Base-by-base conservation (phyloP, 35 echinoderm and acorn worm species). In the Amphiura filiformis region DNA sequence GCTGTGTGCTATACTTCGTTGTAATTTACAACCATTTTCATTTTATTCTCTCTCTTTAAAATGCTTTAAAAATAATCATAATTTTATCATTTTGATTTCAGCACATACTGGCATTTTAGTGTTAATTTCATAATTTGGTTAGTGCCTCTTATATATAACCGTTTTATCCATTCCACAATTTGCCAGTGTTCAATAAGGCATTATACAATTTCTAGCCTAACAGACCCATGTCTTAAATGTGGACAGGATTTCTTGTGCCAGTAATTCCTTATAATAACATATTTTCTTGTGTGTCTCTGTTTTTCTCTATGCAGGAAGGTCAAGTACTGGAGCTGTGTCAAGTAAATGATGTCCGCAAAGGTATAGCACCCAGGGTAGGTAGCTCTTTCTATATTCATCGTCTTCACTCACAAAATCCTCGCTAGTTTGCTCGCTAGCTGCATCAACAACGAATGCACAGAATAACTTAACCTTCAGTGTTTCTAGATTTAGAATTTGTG, bases 331-430 rank as follows among this genome's bases (percentile, higher is more conserved):
- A 97, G 56, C 82, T 97, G 37, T 97, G 92, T 82, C 95, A 97
- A 76, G 88, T 97, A 80, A 97, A 93, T 86, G 95, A 97, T 80
- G 89, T 97, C 76, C 85, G 95, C 33, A 97, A 97, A 82, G 95
- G 95, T 42, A 93, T 94, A 57, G 92, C 89, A 32, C 86, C 88
- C 40, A 91, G 91, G 92, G 95, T 97, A 87, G 81, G 95, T 80
- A 41, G 37, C 38, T 75, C 31, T 85, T 18, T 75, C 37, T 61
- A 0, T 78, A 33, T 79, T 18, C n/a, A n/a, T n/a, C n/a, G n/a
- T 12, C 26, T 32, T 75, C 33, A 75, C 65, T 0, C 26, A 0
- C 18, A 26, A 75, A 30, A 75, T 4, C n/a, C 33, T 75, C 65
- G n/a, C 56, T n/a, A 61, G 56, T n/a, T 61, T 61, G n/a, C 13